phyloP scores from a whole-genome alignment of 2,113 vertebrate genomes.

The Hemichromis elongatus region DNA sequence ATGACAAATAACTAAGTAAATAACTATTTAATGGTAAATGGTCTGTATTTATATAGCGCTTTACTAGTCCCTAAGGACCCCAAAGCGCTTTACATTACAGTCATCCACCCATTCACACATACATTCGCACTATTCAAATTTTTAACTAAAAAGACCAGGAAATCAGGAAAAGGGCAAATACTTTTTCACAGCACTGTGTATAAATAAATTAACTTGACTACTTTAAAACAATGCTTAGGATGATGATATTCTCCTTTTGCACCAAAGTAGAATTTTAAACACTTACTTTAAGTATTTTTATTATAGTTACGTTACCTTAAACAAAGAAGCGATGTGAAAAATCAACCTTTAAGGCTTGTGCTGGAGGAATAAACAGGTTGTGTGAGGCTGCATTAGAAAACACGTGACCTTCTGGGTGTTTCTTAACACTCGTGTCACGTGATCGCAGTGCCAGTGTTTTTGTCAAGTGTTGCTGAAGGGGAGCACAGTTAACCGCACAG shows the following conservation, averaged over 20 bases:
- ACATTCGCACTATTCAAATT: no score
- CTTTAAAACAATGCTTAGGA: not conserved
- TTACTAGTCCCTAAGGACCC: no score
- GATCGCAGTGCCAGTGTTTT: conserved; percentile 2
- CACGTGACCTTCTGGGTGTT: conserved; percentile 57
- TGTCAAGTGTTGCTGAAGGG: not conserved
- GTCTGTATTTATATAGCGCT: no score
- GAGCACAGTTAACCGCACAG: not conserved
- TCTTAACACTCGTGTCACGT: conserved; percentile 48
- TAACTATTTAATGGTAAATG: no score
- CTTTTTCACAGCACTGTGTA: not conserved
- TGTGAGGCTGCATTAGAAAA: not conserved
- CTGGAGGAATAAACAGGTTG: not conserved
- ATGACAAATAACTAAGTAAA: not conserved
- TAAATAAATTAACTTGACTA: not conserved
- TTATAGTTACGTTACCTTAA: not conserved
- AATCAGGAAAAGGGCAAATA: not conserved
- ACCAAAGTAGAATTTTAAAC: not conserved
- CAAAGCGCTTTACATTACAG: no score
- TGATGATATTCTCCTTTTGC: not conserved
- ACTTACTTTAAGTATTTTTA: not conserved
- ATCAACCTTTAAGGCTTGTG: not conserved
- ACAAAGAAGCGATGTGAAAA: not conserved
- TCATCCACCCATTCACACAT: no score
- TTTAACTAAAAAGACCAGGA: not conserved